Evolutionary conservation across 1,140 invertebrate species (phyloP).

Genomic region (Lucilia cuprina): DNA sequence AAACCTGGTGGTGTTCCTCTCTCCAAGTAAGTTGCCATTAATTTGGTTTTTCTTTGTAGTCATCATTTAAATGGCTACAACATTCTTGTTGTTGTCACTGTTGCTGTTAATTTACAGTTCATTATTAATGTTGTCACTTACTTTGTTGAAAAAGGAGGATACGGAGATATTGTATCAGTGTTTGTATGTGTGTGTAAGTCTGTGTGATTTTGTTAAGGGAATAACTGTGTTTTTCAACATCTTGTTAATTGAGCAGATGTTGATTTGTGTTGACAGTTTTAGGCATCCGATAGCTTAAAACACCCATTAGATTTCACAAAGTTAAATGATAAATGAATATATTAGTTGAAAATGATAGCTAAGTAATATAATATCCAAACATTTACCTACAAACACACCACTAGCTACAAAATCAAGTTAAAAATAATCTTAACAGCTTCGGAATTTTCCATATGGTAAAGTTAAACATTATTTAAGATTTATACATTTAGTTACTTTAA

Average conservation of each 20-base stretch:
- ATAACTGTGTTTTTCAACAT: background rate
- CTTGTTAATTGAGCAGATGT: slow-evolving; percentile 7
- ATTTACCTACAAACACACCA: too few relatives aligned
- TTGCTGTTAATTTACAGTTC: background rate
- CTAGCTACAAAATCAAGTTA: too few relatives aligned
- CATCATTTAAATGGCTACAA: background rate
- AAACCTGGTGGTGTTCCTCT: slow-evolving; percentile 91
- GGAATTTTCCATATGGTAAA: too few relatives aligned
- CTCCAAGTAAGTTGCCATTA: slow-evolving; percentile 80
- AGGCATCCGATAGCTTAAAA: background rate
- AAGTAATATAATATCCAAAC: too few relatives aligned
- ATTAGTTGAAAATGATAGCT: too few relatives aligned
- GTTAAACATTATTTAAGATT: too few relatives aligned
- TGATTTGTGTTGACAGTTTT: slow-evolving; percentile 10
- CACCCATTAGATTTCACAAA: background rate
- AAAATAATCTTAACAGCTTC: too few relatives aligned
- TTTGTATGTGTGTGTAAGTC: background rate
- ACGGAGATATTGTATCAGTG: background rate
- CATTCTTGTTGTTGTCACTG: background rate
- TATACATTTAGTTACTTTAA: too few relatives aligned
- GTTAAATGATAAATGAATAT: slow-evolving; percentile 5
- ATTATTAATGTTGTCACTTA: background rate
- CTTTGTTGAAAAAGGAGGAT: background rate
- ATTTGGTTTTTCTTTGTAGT: background rate
- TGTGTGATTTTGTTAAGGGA: background rate